phyloP scores from a whole-genome alignment of 2,888 invertebrate species.

The Plemyria rubiginata region DNA sequence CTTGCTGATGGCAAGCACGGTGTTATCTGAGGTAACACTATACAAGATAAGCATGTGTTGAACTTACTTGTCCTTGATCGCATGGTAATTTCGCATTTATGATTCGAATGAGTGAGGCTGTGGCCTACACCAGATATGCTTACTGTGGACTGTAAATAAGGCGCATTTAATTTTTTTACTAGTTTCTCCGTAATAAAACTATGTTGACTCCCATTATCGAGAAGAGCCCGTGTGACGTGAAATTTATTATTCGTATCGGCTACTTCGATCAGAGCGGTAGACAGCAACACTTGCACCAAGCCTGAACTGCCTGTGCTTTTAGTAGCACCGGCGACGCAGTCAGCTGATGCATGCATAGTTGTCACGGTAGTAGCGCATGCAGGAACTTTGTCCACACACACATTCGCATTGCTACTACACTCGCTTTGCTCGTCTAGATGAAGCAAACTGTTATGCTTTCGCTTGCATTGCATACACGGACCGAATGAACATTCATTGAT shows the following conservation, averaged over 20 bases:
- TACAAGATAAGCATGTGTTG: constrained; percentile 29
- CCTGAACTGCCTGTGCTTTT: constrained; percentile 1
- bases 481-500: constrained; percentile 12
- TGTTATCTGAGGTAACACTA: constrained; percentile 31
- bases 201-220: too few relatives aligned
- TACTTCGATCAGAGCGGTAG: constrained; percentile 10
- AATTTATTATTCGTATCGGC: constrained; percentile 8
- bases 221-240: neutral
- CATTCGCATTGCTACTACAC: constrained; percentile 5
- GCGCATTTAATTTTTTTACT: too few relatives aligned
- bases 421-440: constrained; percentile 6
- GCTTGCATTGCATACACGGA: constrained; percentile 20
- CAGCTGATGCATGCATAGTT: constrained; percentile 4
- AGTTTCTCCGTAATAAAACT: too few relatives aligned
- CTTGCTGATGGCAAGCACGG: constrained; percentile 2
- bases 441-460: constrained; percentile 27
- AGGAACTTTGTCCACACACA: constrained; percentile 2
- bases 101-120: constrained; percentile 32
- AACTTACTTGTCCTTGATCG: constrained; percentile 20
- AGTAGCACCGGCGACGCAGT: constrained; percentile 1
- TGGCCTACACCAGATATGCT: constrained; percentile 37
- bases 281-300: constrained; percentile 15
- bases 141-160: constrained; percentile 41
- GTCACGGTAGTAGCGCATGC: constrained; percentile 2
- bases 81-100: constrained; percentile 33